Evolutionary conservation across 2,888 invertebrate species (phyloP), one percentile per base, ranked within the genome.

Genomic region (Folsomia manolachei): DNA sequence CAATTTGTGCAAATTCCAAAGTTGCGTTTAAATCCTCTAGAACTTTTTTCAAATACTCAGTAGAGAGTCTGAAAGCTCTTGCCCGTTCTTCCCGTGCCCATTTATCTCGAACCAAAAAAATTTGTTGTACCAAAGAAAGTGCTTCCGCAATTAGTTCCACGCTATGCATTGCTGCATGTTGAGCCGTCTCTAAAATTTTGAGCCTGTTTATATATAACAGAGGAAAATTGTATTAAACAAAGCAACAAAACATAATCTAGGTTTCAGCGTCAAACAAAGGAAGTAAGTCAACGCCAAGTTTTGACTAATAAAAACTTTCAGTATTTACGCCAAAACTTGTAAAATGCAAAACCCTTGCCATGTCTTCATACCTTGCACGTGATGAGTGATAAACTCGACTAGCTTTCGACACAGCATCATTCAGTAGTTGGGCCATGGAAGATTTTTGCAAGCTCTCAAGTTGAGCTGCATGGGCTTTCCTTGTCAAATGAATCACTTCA

Each of bases 401-500:
- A 52, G 74, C 74, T 25, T 27, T 62, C 53, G 60, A 27, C 18
- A 74, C 71, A 27, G 74, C 71, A 65, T 56, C 69, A 21, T 74
- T 65, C 9, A 74, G 71, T 27, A 69, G 52, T 11, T 71, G 69
- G 14, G 74, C 63, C 51, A 69, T 69, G 18, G 71, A 65, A 27
- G 53, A 69, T 21, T 69, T 60, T 61, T 65, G 26, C 1, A 74
- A 56, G 52, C 66, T 69, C 2, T 60, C n/a, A 14, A 74, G 51
- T 69, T 74, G 69, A 19, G 74, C 74, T 2, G 63, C 71, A 56
- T 71, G 74, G 1, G 69, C 70, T 66, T 71, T 69, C 51, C 51
- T 69, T 21, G 74, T 74, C 2, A 74, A 27, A 27, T 71, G 69
- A 62, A 71, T 70, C 25, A 74, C 74, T 66, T 74, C 52, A n/a